Conservation (phyloP, 2,797 vertebrate species). For the Girardinus metallicus region DNA sequence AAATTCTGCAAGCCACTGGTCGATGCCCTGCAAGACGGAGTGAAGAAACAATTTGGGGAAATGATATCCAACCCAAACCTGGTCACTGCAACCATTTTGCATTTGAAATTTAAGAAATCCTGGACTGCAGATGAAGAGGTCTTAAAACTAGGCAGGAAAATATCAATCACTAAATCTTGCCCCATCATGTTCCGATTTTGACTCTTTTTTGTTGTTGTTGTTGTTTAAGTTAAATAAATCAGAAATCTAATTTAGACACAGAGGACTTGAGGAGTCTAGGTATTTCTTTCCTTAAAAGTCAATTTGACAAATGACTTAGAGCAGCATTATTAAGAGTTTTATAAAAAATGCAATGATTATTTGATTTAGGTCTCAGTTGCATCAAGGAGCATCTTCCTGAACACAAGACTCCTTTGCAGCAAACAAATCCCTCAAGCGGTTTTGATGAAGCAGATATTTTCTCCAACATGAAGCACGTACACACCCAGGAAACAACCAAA, state of each 20-base stretch:
- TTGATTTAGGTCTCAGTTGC: not conserved
- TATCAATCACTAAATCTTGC: not conserved
- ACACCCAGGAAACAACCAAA: constrained; percentile 9
- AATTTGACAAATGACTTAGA: not conserved
- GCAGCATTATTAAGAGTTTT: not conserved
- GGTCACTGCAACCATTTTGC: not conserved
- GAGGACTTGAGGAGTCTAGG: not conserved
- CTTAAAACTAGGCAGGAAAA: too few species aligned
- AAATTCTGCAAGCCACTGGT: not conserved
- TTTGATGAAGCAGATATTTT: constrained; percentile 4
- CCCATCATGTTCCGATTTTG: not conserved
- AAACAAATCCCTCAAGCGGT: not conserved
- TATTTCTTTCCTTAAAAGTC: not conserved
- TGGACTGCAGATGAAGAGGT: too few species aligned
- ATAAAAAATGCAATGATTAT: not conserved
- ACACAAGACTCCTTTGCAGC: not conserved
- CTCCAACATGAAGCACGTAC: not conserved
- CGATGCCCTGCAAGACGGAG: not conserved
- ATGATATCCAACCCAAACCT: constrained; percentile 1
- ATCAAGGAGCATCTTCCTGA: not conserved
- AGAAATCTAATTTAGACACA: not conserved
- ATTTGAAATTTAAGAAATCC: too few species aligned
- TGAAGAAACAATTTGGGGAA: constrained; percentile 2
- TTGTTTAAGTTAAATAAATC: not conserved
- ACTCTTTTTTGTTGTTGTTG: not conserved